phyloP scores from a whole-genome alignment of 2,888 invertebrate genomes.

The Linnaemya vulpina region DNA sequence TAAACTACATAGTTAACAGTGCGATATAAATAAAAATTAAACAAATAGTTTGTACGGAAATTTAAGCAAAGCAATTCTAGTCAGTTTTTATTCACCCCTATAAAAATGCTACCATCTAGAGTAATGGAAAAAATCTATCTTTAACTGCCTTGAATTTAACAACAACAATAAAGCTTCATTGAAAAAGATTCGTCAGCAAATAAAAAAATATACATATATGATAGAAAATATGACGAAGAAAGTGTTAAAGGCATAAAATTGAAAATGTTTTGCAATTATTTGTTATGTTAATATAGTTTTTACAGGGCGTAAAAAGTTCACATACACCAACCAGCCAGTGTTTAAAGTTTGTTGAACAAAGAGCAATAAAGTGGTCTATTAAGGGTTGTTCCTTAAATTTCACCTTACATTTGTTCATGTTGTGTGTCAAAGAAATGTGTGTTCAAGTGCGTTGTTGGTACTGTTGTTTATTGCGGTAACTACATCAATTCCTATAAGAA shows the following conservation, averaged over 20 bases:
- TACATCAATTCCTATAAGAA: constrained; percentile 15
- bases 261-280: constrained; percentile 17
- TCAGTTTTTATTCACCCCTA: constrained; percentile 64
- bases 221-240: constrained; percentile 26
- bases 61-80: constrained; percentile 67
- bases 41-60: constrained; percentile 28
- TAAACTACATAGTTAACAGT: constrained; percentile 17
- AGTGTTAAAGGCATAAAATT: constrained; percentile 37
- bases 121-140: constrained; percentile 62
- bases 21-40: constrained; percentile 48
- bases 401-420: constrained; percentile 28
- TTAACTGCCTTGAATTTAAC: constrained; percentile 63
- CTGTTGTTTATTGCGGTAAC: constrained; percentile 9
- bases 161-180: constrained; percentile 42
- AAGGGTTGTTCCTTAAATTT: constrained; percentile 53
- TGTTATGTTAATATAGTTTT: background rate
- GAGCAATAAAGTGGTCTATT: constrained; percentile 17
- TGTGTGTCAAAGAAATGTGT: constrained; percentile 32
- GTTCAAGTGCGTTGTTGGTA: constrained; percentile 7
- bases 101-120: constrained; percentile 28
- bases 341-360: background rate
- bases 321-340: constrained; percentile 3
- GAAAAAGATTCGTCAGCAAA: constrained; percentile 66
- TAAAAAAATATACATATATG: constrained; percentile 22
- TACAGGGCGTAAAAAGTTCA: constrained; percentile 6